Conservation (phyloP, 1,140 invertebrate species). For the Drosophila serrata region DNA sequence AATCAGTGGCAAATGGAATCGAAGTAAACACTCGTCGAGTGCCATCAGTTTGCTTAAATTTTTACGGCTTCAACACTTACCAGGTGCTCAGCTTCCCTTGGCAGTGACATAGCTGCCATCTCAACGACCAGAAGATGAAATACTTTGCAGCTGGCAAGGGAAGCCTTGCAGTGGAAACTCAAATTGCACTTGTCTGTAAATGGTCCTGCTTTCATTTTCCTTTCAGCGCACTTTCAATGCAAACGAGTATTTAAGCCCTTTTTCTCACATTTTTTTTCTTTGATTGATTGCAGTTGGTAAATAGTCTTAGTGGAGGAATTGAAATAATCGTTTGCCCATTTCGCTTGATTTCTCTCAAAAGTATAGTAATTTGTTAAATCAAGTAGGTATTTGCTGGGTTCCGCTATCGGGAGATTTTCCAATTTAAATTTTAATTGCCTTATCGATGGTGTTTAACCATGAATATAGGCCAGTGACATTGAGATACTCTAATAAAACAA, state of each 20-base stretch:
- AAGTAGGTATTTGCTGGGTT: background rate
- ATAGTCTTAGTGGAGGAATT: background rate
- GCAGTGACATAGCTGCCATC: constrained; percentile 46
- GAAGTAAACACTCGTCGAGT: constrained; percentile 20
- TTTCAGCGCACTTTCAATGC: constrained; percentile 19
- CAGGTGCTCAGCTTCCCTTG: constrained; percentile 57
- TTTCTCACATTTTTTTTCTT: background rate
- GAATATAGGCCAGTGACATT: background rate
- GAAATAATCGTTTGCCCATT: background rate
- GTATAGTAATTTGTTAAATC: background rate
- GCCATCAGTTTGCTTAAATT: constrained; percentile 42
- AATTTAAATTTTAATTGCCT: background rate
- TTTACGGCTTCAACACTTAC: constrained; percentile 33
- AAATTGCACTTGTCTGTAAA: constrained; percentile 42
- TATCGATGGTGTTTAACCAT: background rate
- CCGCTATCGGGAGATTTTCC: background rate
- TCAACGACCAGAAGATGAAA: constrained; percentile 12
- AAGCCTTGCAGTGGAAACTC: constrained; percentile 30
- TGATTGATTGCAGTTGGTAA: constrained; percentile 14
- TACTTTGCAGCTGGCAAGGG: background rate
- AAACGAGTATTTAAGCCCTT: constrained; percentile 9
- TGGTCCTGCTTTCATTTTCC: constrained; percentile 3
- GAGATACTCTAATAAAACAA: no score
- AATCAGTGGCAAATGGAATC: constrained; percentile 14
- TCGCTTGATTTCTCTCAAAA: background rate